These are phyloP conservation scores for Phorcus lineatus DNA, from an alignment of 2,888 invertebrate species.

Conservation along the genomic window DNA sequence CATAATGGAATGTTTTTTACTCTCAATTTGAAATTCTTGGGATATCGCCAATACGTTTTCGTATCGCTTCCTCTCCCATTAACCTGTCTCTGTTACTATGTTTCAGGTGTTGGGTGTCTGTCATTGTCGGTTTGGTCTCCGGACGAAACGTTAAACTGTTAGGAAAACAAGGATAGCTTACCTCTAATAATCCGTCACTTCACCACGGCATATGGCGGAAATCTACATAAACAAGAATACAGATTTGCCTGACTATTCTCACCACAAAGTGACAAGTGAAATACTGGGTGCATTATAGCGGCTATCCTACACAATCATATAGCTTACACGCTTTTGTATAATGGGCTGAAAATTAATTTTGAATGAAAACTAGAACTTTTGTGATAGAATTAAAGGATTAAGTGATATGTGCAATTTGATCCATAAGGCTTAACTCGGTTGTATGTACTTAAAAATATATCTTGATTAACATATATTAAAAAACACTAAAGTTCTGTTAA, in stretches of 20 bases:
- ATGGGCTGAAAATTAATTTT: no score
- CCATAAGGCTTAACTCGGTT: no score
- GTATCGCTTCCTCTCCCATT: background rate
- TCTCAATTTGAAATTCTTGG: background rate
- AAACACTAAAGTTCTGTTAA: no score
- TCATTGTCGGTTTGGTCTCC: background rate
- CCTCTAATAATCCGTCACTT: background rate
- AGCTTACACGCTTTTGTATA: no score
- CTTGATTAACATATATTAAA: no score
- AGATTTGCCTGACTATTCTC: background rate
- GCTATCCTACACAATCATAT: no score
- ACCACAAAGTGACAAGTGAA: no score
- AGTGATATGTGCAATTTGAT: no score
- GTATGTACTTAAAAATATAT: no score
- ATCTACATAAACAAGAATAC: conserved; percentile 4
- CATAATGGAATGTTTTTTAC: background rate
- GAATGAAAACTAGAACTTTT: no score
- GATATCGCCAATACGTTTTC: background rate
- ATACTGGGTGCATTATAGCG: no score
- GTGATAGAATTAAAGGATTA: no score
- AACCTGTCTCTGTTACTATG: background rate
- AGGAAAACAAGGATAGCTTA: background rate
- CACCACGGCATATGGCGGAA: background rate
- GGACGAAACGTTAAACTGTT: background rate
- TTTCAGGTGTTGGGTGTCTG: background rate